Percentiles rank a stretch among this genome's conserved stretches.
These are phyloP conservation scores for Pseudorhiza aurosa DNA, from an alignment of 30 jellyfish, hydroid and myxozoan genomes.

Conservation along the genomic window DNA sequence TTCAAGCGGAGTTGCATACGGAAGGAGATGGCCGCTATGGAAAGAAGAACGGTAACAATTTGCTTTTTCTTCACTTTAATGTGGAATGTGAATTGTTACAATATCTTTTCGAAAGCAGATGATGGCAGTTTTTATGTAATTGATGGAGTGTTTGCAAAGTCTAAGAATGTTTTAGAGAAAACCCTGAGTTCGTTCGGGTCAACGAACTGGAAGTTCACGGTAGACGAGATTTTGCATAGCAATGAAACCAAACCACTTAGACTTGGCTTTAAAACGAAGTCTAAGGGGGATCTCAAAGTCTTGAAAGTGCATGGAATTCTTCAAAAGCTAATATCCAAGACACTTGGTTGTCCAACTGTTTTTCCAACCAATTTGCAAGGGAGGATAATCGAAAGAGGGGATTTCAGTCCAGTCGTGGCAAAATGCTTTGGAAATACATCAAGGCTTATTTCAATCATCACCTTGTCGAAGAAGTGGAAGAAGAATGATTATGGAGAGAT, in stretches of 20 bases:
- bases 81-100: background rate
- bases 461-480: conserved; percentile 43
- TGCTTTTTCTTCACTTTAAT: background rate
- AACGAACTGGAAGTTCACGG: conserved; percentile 42
- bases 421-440: conserved; percentile 17
- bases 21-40: background rate
- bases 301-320: background rate
- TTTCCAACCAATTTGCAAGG: conserved; percentile 8
- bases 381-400: conserved; percentile 64
- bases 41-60: background rate
- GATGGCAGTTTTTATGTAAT: conserved; percentile 21
- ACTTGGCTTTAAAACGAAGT: conserved; percentile 26
- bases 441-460: background rate
- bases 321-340: background rate
- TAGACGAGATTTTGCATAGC: conserved; percentile 11
- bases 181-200: background rate
- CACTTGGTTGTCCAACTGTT: background rate
- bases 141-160: conserved; percentile 15
- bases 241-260: background rate
- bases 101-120: conserved; percentile 44
- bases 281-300: background rate
- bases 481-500: conserved; percentile 69
- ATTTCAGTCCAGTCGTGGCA: conserved; percentile 47
- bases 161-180: background rate
- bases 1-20: too few relatives aligned